Evolutionary conservation across 1,140 invertebrate genomes (phyloP), one percentile per base, ranked within the genome.

Genomic region (Trichogramma pretiosum): DNA sequence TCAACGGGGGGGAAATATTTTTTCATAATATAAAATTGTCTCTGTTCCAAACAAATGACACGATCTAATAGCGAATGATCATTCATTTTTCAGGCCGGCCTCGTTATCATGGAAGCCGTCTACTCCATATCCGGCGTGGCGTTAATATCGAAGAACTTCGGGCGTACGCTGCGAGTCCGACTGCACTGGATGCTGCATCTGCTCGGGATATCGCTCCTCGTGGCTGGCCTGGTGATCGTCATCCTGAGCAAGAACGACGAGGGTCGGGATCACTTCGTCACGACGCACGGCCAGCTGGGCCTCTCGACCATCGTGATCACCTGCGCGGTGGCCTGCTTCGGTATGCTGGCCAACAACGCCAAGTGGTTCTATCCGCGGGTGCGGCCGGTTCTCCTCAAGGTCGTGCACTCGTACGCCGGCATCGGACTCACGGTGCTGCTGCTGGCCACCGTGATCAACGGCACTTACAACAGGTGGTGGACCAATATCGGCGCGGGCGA

Each of bases 41-140:
- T 10, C 11, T 17, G 17, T 36, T 8, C 5, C 14, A 17, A 8
- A 10, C 11, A 8, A 36, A 35, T n/a, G 13, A 35, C 8, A 35
- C 33, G 5, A 26, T 11, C 30, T 52, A 23, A 13, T 30, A 23
- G 18, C 5, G 14, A 14, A 18, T n/a, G 22, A 5, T 32, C 33
- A 9, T 17, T 21, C 30, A 34, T 4, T 38, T 56, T 55, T 1
- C 56, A 70, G 69, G 62, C 63, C 1, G 64, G 63, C 11, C 53
- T 72, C 2, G 36, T 72, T 7, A 45, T 65, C 17, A 44, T 50
- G 2, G 68, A 72, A 48, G 69, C 59, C 5, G 56, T 70, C 0
- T 69, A 64, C 51, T 33, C 47, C 3, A 58, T 72, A 16, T 69
- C 65, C 16, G 69, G 69, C 3, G 69, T 70, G 11, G 56, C 59